phyloP scores from a whole-genome alignment of 2,797 vertebrate species.

The Sternarchorhynchus goeldii region DNA sequence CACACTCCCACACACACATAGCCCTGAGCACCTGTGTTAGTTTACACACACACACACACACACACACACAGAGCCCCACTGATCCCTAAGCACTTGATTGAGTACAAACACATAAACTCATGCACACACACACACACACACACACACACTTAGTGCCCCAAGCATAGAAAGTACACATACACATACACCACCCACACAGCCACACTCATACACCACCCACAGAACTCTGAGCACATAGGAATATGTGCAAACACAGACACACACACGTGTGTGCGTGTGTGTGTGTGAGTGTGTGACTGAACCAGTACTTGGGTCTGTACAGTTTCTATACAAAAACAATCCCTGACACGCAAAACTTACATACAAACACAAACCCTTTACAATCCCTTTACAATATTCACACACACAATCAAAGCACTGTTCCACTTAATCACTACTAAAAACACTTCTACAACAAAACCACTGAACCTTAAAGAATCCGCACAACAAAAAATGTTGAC shows the following conservation, averaged over 20 bases:
- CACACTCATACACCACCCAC: not conserved
- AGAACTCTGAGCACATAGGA: slow-evolving; percentile 39
- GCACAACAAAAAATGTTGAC: no score
- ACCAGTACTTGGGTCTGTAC: no score
- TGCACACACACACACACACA: not conserved
- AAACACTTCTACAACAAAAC: no score
- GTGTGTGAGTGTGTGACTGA: no score
- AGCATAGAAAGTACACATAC: not conserved
- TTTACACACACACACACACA: slow-evolving; percentile 13
- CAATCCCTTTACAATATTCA: no score
- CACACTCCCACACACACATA: slow-evolving; percentile 9
- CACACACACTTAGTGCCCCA: not conserved
- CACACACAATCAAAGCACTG: no score
- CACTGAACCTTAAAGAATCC: no score
- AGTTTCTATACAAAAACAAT: no score
- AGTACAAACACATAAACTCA: not conserved
- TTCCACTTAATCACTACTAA: not conserved
- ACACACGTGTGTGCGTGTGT: not conserved
- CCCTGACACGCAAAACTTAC: no score
- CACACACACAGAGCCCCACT: slow-evolving; percentile 14
- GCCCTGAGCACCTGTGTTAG: slow-evolving; percentile 78
- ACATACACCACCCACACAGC: not conserved
- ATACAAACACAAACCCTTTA: no score
- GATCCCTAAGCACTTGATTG: not conserved
- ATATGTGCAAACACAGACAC: not conserved